Evolutionary conservation across 2,888 invertebrate species (phyloP).

Genomic region (Teleogryllus oceanicus): DNA sequence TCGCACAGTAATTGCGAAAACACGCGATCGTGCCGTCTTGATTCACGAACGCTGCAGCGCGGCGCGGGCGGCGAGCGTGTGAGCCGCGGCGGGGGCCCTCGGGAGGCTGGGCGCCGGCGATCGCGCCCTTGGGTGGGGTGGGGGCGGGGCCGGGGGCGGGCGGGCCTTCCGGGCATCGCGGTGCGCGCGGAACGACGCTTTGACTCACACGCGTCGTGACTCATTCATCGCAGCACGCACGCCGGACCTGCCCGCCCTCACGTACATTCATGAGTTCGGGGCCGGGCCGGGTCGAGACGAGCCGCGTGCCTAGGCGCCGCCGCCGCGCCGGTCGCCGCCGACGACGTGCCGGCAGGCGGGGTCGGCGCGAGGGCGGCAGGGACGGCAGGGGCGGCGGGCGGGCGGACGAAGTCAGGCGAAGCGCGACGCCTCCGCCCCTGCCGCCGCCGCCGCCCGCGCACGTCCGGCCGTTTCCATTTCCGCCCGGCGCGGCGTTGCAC

Average conservation of each 20-base stretch:
- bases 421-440: not conserved
- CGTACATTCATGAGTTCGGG: conserved; percentile 9
- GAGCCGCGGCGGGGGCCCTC: not conserved
- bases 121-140: not conserved
- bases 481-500: not conserved
- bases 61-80: not conserved
- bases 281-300: not conserved
- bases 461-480: conserved; percentile 18
- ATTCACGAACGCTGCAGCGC: not conserved
- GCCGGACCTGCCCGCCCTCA: not conserved
- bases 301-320: no score
- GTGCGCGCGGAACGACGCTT: not conserved
- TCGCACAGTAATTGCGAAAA: conserved; percentile 5
- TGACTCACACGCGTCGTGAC: not conserved
- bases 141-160: not conserved
- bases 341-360: no score
- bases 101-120: not conserved
- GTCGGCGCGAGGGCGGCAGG: no score
- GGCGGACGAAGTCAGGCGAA: not conserved
- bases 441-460: conserved; percentile 3
- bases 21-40: conserved; percentile 18
- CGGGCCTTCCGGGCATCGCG: not conserved
- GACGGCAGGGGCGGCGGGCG: no score
- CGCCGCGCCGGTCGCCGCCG: no score
- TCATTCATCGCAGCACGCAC: conserved; percentile 4